Evolutionary conservation across 37 sponge, comb jelly and placozoan species (phyloP).

Genomic region (Cladorhizidae sp.): DNA sequence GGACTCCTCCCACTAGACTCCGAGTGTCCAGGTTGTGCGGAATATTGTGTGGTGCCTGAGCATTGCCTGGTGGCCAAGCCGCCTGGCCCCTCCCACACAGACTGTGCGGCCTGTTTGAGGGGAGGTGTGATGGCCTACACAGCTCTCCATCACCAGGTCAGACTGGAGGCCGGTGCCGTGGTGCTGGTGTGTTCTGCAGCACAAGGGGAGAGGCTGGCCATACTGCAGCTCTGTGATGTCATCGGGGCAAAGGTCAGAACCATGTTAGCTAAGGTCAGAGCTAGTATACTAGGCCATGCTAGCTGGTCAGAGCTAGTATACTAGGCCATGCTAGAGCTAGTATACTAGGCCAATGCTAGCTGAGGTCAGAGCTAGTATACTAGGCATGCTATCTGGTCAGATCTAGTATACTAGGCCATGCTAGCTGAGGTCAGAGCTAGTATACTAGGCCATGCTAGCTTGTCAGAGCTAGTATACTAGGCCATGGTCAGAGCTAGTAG

Average conservation of each 20-base stretch:
- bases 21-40: conserved; percentile 79
- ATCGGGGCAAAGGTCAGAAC: conserved; percentile 58
- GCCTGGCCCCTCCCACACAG: conserved; percentile 23
- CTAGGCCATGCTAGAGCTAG: too few species aligned
- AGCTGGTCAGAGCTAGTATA: too few species aligned
- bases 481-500: too few species aligned
- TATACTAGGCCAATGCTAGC: too few species aligned
- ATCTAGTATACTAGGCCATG: too few species aligned
- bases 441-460: too few species aligned
- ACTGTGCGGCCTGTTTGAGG: conserved; percentile 60
- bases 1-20: conserved; percentile 71
- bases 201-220: conserved; percentile 48
- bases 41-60: conserved; percentile 63
- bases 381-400: too few species aligned
- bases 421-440: too few species aligned
- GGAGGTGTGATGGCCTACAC: conserved; percentile 71
- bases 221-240: conserved; percentile 57
- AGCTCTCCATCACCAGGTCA: conserved; percentile 39
- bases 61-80: conserved; percentile 67
- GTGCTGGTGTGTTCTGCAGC: conserved; percentile 55
- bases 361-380: too few species aligned
- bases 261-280: too few species aligned
- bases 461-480: too few species aligned
- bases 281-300: too few species aligned
- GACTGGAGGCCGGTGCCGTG: conserved; percentile 30